These are phyloP conservation scores for Stenodera caucasica DNA, from an alignment of 2,888 invertebrate species.

Conservation along the genomic window DNA sequence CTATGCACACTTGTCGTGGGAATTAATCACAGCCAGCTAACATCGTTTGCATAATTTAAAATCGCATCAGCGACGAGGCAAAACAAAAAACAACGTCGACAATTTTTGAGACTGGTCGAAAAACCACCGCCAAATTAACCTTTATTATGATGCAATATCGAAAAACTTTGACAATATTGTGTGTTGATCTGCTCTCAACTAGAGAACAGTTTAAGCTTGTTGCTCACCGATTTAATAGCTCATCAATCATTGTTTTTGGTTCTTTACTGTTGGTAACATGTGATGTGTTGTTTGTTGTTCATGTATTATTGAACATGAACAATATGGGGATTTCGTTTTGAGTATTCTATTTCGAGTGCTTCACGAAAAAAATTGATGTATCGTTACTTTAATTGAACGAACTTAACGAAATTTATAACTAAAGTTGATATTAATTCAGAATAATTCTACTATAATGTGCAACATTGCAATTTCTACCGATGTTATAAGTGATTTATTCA, in stretches of 20 bases:
- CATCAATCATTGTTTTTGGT: constrained; percentile 24
- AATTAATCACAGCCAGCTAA: constrained; percentile 28
- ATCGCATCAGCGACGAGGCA: not conserved
- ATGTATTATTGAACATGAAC: not conserved
- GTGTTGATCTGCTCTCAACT: too few relatives aligned
- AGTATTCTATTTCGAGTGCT: too few relatives aligned
- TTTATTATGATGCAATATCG: not conserved
- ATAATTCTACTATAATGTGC: too few relatives aligned
- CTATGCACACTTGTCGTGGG: constrained; percentile 23
- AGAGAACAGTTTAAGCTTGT: constrained; percentile 18
- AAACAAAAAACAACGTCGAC: not conserved
- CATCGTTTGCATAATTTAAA: constrained; percentile 22
- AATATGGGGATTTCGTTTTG: not conserved
- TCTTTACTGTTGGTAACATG: not conserved
- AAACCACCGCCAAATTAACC: not conserved
- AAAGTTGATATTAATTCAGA: too few relatives aligned
- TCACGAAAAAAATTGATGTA: too few relatives aligned
- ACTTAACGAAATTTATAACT: too few relatives aligned
- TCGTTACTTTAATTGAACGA: too few relatives aligned
- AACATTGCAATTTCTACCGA: too few relatives aligned
- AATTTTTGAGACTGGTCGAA: too few relatives aligned
- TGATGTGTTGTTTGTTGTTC: not conserved
- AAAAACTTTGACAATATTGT: too few relatives aligned
- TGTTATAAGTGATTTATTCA: too few relatives aligned
- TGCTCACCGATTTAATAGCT: constrained; percentile 23